These are phyloP conservation scores for Atta texana DNA, from an alignment of 1,140 invertebrate species.

Conservation along the genomic window DNA sequence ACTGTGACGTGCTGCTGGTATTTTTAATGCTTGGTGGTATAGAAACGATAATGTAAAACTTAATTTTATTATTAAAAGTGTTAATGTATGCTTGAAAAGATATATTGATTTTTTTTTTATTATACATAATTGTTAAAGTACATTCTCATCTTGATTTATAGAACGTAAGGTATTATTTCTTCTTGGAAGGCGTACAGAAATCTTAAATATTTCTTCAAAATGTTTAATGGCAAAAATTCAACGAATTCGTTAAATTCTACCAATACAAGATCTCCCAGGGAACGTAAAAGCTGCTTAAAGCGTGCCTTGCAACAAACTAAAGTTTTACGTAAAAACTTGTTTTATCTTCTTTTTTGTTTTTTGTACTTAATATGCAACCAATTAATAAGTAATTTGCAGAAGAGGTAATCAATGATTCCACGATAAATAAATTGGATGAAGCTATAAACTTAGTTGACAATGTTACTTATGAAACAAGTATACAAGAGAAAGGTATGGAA, in stretches of 20 bases:
- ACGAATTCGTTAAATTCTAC: slow-evolving; percentile 33
- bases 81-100: no score
- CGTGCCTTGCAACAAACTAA: slow-evolving; percentile 47
- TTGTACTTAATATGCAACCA: not conserved
- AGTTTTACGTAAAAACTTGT: slow-evolving; percentile 70
- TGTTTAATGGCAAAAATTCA: slow-evolving; percentile 14
- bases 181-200: not conserved
- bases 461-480: slow-evolving; percentile 72
- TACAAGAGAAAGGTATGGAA: slow-evolving; percentile 76
- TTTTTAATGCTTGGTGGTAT: no score
- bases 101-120: no score
- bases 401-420: slow-evolving; percentile 43
- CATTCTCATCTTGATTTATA: not conserved
- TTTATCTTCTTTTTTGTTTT: slow-evolving; percentile 1
- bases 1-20: no score
- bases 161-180: not conserved
- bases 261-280: slow-evolving; percentile 57
- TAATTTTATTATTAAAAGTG: no score
- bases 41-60: no score
- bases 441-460: slow-evolving; percentile 72
- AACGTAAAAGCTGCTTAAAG: slow-evolving; percentile 71
- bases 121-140: not conserved
- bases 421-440: slow-evolving; percentile 68
- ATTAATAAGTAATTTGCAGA: slow-evolving; percentile 68
- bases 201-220: not conserved